Base-by-base conservation (phyloP, 2,797 vertebrate genomes). In the Limnodromus scolopaceus region DNA sequence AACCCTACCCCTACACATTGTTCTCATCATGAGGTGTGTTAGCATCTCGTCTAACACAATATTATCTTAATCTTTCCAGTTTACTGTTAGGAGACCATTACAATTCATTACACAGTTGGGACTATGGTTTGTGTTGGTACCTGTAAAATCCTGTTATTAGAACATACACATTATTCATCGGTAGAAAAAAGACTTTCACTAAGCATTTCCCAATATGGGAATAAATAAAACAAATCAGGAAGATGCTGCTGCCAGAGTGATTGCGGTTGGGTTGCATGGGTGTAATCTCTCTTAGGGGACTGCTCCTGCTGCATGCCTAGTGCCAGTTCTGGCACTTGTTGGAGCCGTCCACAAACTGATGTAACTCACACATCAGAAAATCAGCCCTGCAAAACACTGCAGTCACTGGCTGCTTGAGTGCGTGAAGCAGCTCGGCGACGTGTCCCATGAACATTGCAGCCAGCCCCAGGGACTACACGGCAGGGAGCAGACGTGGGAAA, bases 231-330 rank as follows among this genome's bases (percentile, higher is more conserved):
- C 53, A 13, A 58, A 27, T 18, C 38, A 69, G 38, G 54, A 54
- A 81, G 13, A 10, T 66, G 53, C 30, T 41, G 46, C 16, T 92
- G 43, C 70, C 63, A 66, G 66, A 82, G 9, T 41, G 25, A 66
- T 16, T 1, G 0, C 10, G 13, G 49, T 76, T 4, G 1, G 28
- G 27, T 32, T 91, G 17, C 1, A 5, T 45, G 58, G 34, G 17
- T n/a, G 41, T 82, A 70, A n/a, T 45, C 48, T 82, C 49, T 71
- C 43, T 72, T 25, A 39, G 13, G 30, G 22, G 30, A 39, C 4
- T 70, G 77, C 23, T 90, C 38, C 82, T 57, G n/a, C 46, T 77
- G 43, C 22, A 8, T 49, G 58, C 53, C 57, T 78, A 75, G 60
- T 92, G 60, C 71, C 84, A 85, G 79, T 34, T 78, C 20, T 15